Conservation (phyloP, 2,888 invertebrate genomes). For the Drosophila quasianomalipes region DNA sequence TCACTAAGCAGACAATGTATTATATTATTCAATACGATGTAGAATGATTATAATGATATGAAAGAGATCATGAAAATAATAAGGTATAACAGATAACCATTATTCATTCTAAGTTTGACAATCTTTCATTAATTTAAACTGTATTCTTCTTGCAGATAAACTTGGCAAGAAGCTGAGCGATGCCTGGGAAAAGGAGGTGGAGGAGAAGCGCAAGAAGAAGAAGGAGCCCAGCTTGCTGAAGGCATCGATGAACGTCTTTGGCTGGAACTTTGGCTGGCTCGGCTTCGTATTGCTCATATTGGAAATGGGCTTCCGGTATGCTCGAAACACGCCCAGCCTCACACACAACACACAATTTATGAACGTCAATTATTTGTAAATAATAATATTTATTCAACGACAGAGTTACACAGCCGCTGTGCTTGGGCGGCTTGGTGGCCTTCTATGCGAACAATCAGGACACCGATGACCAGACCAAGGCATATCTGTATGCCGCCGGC, state of each 20-base stretch:
- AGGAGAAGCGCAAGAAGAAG: slow-evolving; percentile 80
- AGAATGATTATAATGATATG: not conserved
- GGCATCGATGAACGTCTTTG: slow-evolving; percentile 87
- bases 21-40: not conserved
- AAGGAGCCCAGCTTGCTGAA: slow-evolving; percentile 85
- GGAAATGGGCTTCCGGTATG: slow-evolving; percentile 88
- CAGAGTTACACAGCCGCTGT: slow-evolving; percentile 89
- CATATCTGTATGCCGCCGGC: slow-evolving; percentile 91
- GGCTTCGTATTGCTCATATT: slow-evolving; percentile 87
- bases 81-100: not conserved
- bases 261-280: slow-evolving; percentile 87
- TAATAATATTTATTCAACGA: slow-evolving; percentile 11
- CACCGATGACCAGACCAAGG: slow-evolving; percentile 85
- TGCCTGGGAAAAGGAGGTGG: slow-evolving; percentile 88
- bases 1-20: too few species aligned
- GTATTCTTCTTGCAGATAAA: slow-evolving; percentile 66
- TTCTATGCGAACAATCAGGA: slow-evolving; percentile 86
- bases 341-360: slow-evolving; percentile 59
- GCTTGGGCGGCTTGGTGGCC: slow-evolving; percentile 88
- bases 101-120: not conserved
- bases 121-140: not conserved
- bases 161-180: slow-evolving; percentile 88
- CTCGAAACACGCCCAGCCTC: slow-evolving; percentile 33
- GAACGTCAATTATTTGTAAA: slow-evolving; percentile 31
- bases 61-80: not conserved